These are phyloP conservation scores for Patella pellucida DNA, from an alignment of 2,888 invertebrate species.

Conservation along the genomic window DNA sequence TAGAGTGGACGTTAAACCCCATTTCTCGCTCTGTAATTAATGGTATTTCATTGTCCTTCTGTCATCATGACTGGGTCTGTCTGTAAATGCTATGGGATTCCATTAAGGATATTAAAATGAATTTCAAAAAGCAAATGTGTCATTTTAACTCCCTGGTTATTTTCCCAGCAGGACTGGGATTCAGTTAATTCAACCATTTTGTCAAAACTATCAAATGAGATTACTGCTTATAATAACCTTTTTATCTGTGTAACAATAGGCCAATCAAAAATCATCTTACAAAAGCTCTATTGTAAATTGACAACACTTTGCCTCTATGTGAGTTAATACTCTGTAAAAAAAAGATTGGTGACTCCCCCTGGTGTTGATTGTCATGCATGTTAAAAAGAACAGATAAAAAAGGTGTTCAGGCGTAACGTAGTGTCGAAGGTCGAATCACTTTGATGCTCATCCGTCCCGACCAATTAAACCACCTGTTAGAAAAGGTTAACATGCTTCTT, in stretches of 20 bases:
- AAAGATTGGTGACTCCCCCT: neutral
- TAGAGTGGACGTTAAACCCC: too few species aligned
- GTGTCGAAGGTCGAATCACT: neutral
- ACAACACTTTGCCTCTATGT: neutral
- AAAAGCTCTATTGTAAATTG: neutral
- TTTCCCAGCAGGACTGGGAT: neutral
- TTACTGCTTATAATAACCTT: neutral
- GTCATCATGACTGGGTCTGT: too few species aligned
- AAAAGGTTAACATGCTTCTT: too few species aligned
- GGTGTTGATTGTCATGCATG: neutral
- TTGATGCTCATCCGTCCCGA: neutral
- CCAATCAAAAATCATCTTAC: slow-evolving; percentile 5
- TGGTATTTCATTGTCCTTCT: too few species aligned
- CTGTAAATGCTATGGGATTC: too few species aligned
- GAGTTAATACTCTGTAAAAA: neutral
- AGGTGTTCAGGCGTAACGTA: slow-evolving; percentile 8
- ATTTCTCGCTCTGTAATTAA: too few species aligned
- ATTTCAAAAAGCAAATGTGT: too few species aligned
- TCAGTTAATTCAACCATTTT: neutral
- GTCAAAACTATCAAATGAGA: neutral
- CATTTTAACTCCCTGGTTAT: too few species aligned
- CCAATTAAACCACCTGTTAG: too few species aligned
- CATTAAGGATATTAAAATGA: too few species aligned
- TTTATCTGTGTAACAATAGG: slow-evolving; percentile 2
- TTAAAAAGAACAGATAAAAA: neutral